phyloP scores from a whole-genome alignment of 2,113 vertebrate species.

The Candoia aspera region DNA sequence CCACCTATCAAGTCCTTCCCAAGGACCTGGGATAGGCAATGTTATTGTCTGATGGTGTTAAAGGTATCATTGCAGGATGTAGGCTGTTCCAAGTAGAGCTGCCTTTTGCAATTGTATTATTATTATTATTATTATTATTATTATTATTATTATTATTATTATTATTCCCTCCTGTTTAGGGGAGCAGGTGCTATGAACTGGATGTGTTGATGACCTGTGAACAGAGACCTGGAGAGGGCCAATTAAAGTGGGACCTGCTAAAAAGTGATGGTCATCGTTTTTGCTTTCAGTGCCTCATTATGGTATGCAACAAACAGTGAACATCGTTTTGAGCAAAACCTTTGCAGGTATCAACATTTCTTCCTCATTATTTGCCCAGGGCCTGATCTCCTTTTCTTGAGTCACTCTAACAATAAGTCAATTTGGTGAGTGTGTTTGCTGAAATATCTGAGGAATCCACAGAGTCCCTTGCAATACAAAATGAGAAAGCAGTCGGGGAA shows the following conservation, averaged over 20 bases:
- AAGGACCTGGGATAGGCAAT: background rate
- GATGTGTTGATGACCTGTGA: background rate
- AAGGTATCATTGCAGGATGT: too few relatives aligned
- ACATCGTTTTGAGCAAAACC: fast-evolving
- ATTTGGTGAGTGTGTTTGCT: background rate
- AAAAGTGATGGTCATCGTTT: background rate
- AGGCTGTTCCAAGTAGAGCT: too few relatives aligned
- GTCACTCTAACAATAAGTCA: background rate
- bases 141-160: background rate
- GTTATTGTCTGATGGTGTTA: too few relatives aligned
- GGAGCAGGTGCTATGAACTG: background rate
- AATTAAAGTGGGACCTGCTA: background rate
- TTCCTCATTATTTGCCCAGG: background rate
- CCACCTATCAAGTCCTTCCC: background rate
- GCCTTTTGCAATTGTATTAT: too few relatives aligned
- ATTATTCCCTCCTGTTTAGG: fast-evolving
- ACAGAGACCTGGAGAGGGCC: background rate
- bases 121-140: too few relatives aligned
- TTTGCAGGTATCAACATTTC: fast-evolving
- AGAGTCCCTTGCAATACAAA: background rate
- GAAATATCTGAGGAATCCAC: background rate
- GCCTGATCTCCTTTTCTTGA: background rate
- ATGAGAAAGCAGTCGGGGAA: background rate
- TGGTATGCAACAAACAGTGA: background rate
- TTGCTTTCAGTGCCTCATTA: background rate